Conservation (phyloP, 2,797 vertebrate genomes). For the Vireo griseus region DNA sequence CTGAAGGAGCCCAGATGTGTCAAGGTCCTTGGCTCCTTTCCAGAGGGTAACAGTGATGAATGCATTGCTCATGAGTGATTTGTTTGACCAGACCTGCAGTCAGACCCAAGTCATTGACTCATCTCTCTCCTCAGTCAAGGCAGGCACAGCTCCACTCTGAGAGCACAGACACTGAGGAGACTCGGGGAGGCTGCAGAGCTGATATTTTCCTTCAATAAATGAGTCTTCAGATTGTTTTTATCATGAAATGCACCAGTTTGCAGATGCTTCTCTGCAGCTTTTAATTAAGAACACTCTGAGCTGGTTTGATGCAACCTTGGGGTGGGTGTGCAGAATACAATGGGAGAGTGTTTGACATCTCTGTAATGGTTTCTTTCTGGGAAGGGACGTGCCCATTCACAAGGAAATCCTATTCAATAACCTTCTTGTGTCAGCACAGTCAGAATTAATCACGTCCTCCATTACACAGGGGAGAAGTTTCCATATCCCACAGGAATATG, state of each 20-base stretch:
- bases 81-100: neutral
- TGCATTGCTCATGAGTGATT: neutral
- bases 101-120: neutral
- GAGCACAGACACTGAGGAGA: neutral
- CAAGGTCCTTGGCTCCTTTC: neutral
- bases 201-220: neutral
- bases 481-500: slow-evolving; percentile 21
- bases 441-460: slow-evolving; percentile 44
- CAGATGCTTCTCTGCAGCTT: neutral
- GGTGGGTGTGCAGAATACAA: neutral
- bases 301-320: neutral
- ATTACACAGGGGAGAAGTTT: slow-evolving; percentile 12
- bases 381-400: neutral
- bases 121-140: neutral
- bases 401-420: slow-evolving; percentile 36
- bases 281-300: neutral
- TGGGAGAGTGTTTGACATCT: neutral
- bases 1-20: neutral
- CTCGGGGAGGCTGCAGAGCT: neutral
- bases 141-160: neutral
- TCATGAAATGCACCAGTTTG: neutral
- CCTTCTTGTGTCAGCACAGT: slow-evolving; percentile 28
- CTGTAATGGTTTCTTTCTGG: neutral
- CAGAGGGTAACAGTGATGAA: neutral
- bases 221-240: neutral